Evolutionary conservation across 2,888 invertebrate genomes (phyloP).

Genomic region (Portevinia maculata): DNA sequence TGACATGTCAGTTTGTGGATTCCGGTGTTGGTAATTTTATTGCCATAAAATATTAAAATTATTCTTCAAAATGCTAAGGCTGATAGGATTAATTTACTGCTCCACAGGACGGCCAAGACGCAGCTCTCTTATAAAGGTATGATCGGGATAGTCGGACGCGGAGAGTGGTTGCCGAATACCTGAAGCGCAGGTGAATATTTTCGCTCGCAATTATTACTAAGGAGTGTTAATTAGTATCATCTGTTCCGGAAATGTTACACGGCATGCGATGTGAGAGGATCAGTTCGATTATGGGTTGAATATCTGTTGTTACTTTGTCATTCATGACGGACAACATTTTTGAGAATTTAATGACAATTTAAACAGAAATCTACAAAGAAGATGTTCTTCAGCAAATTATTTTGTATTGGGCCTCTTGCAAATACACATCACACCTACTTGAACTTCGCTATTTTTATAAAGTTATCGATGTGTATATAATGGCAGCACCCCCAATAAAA

Average conservation of each 20-base stretch:
- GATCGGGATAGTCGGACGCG: constrained; percentile 22
- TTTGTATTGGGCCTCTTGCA: too few species aligned
- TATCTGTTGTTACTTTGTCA: constrained; percentile 7
- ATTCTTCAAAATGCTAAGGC: constrained; percentile 54
- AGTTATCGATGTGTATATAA: too few species aligned
- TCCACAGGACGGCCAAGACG: constrained; percentile 32
- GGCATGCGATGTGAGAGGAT: constrained; percentile 23
- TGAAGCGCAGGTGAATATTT: constrained; percentile 55
- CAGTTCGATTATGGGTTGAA: constrained; percentile 33
- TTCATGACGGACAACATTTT: background rate
- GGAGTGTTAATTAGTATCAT: constrained; percentile 71
- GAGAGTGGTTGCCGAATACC: constrained; percentile 37
- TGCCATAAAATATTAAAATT: constrained; percentile 68
- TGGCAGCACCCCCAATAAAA: too few species aligned
- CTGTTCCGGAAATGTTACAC: constrained; percentile 53
- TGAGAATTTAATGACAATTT: background rate
- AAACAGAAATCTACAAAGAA: too few species aligned
- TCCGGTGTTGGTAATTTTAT: constrained; percentile 60
- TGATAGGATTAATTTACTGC: constrained; percentile 70
- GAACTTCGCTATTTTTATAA: too few species aligned
- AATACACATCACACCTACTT: too few species aligned
- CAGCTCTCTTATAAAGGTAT: background rate
- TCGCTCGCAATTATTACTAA: constrained; percentile 58
- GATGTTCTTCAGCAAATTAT: too few species aligned
- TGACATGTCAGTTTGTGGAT: constrained; percentile 64